These are phyloP conservation scores for Talpa occidentalis DNA, from an alignment of 2,113 vertebrate species.

Conservation along the genomic window DNA sequence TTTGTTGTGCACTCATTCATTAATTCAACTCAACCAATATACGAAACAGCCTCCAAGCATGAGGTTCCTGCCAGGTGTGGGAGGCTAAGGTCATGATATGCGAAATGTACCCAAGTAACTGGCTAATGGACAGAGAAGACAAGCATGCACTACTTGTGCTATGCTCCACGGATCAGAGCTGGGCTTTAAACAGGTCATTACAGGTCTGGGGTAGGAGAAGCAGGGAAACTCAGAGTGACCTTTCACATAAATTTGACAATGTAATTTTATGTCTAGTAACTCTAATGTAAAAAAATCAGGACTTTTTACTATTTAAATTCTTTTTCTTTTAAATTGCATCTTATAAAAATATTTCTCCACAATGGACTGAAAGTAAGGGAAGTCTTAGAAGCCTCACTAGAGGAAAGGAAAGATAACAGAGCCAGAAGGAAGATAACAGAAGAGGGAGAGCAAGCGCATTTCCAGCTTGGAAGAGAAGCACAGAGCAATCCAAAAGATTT, in stretches of 20 bases:
- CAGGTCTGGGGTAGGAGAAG: not conserved
- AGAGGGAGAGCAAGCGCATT: not conserved
- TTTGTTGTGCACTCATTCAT: conserved; percentile 1
- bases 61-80: not conserved
- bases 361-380: too few relatives aligned
- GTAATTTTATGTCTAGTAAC: not conserved
- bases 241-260: not conserved
- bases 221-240: not conserved
- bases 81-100: not conserved
- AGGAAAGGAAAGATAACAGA: not conserved
- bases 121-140: fast-evolving
- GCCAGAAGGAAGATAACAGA: not conserved
- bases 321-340: not conserved
- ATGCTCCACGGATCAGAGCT: fast-evolving
- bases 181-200: not conserved
- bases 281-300: not conserved
- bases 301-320: not conserved
- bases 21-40: conserved; percentile 9
- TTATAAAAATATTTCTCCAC: not conserved
- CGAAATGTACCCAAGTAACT: not conserved
- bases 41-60: not conserved
- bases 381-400: not conserved
- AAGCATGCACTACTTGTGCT: not conserved
- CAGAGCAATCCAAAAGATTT: not conserved
- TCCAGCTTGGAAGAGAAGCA: not conserved